Base-by-base conservation (phyloP, 2,797 vertebrate genomes). In the Intellagama lesueurii region DNA sequence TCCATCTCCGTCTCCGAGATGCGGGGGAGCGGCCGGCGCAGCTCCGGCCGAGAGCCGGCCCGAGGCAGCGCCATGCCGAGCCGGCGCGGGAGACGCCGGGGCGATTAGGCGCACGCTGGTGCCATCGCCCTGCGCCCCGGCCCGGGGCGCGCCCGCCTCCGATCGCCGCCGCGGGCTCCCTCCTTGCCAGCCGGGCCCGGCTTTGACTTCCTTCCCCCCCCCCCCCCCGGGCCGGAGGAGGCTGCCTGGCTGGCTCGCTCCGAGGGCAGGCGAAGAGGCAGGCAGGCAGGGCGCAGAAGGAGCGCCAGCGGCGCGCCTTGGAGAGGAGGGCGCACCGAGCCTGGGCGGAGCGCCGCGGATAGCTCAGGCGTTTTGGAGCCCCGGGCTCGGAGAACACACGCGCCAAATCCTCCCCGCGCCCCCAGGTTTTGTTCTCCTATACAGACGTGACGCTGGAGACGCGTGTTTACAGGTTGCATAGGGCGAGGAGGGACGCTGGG, bases 1-100 rank as follows among this genome's bases (percentile, higher is more conserved):
- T 98, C 97, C 97, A 98, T 98, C 92, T 98, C 97, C 94, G 94
- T 95, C 52, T 96, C 95, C 5, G 97, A 95, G 90, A 95, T 93
- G 88, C 92, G 93, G 92, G 94, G 91, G 66, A 89, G 92, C 86
- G 35, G 82, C 76, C 1, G 68, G 66, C 47, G 68, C n/a, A 24
- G 93, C 79, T 97, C 96, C 93, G 95, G 96, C 93, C 95, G 78
- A 85, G 89, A 81, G 40, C 90, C 83, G 78, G 84, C 89, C 91
- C 92, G 85, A 35, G 88, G 91, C 92, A 87, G 72, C 47, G 17
- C 64, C 44, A 14, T 4, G 22, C 7, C 22, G 22, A 7, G n/a
- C 16, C 35, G 8, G 40, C 8, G 16, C 9, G 44, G 24, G 85
- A 47, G 14, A 66, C 28, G 47, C 49, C 49, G 26, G 84, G 47